These are phyloP conservation scores for Nomada ruficornis DNA, from an alignment of 2,888 invertebrate species.

Conservation along the genomic window DNA sequence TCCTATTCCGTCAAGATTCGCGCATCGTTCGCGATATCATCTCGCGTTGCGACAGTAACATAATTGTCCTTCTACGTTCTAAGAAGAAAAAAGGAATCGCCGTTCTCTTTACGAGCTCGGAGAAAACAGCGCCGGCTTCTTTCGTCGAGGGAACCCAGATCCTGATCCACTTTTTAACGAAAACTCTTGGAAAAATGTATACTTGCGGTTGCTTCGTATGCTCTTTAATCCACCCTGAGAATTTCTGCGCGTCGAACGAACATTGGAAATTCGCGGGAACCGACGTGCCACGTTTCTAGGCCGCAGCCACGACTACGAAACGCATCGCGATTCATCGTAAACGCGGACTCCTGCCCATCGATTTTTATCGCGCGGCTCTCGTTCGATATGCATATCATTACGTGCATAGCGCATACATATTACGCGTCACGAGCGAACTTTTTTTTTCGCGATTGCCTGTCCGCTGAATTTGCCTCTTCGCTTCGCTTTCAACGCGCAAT, in stretches of 20 bases:
- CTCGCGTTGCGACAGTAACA: too few species aligned
- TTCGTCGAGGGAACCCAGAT: neutral
- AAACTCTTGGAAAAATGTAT: too few species aligned
- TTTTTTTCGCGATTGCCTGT: neutral
- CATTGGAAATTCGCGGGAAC: constrained; percentile 2
- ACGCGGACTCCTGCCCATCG: constrained; percentile 36
- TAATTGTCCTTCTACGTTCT: too few species aligned
- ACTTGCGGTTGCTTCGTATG: too few species aligned
- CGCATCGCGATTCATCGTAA: constrained; percentile 18
- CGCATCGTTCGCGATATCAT: too few species aligned
- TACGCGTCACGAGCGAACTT: neutral
- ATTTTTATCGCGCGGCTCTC: constrained; percentile 39
- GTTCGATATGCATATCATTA: constrained; percentile 33
- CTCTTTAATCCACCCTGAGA: neutral
- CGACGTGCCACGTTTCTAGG: constrained; percentile 14
- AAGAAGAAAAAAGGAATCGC: too few species aligned
- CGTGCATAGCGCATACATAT: neutral
- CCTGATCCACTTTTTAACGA: too few species aligned
- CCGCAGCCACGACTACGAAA: constrained; percentile 16
- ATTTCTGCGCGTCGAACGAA: constrained; percentile 12
- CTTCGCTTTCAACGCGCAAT: too few species aligned
- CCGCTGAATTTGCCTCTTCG: neutral
- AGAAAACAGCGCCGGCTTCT: neutral
- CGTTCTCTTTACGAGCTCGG: too few species aligned
- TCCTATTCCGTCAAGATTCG: too few species aligned